Evolutionary conservation across 2,888 invertebrate genomes (phyloP), one percentile per base, ranked within the genome.

Genomic region (Thymelicus lineola): DNA sequence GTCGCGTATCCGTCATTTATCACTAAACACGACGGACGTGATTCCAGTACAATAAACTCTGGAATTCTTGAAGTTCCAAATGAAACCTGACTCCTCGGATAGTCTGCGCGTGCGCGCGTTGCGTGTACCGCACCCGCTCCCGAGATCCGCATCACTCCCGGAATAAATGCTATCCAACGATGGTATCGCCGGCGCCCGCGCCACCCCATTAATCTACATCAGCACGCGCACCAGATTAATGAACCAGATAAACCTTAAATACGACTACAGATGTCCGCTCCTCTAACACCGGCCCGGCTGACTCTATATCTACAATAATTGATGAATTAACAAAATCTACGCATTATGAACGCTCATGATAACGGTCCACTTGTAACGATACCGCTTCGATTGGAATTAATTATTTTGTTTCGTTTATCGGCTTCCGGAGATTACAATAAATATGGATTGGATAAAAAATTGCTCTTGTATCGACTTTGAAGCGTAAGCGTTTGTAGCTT

Each of bases 141-240:
- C 72, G 75, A 86, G 89, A 89, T 89, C 84, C 79, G 74, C 87
- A 88, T 89, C 90, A 83, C 85, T 85, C 88, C 86, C 82, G 84
- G 86, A 88, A 86, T 88, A 86, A 84, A 84, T 80, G 82, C 82
- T 84, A 86, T 87, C 87, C 83, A 77, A 78, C 84, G 91, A 90
- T 89, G 84, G 82, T 88, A 92, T 91, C 91, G 76, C 77, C 79
- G 82, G 82, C 86, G 85, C 84, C 85, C 80, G 83, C 81, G 88
- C 88, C 90, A 89, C 90, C 86, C 86, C 88, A 92, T 92, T 92
- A 89, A 92, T 93, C 92, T 90, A 89, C 91, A 93, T 93, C 93
- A 90, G 88, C 91, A 90, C 91, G 89, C 88, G 90, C 87, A 86
- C 82, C 86, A 87, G 93, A 92, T 93, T 89, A 92, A 91, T 91